Percentiles rank a stretch among this genome's conserved stretches.
These are phyloP conservation scores for Microtus agrestis DNA, from an alignment of 2,797 vertebrate genomes.

Conservation along the genomic window DNA sequence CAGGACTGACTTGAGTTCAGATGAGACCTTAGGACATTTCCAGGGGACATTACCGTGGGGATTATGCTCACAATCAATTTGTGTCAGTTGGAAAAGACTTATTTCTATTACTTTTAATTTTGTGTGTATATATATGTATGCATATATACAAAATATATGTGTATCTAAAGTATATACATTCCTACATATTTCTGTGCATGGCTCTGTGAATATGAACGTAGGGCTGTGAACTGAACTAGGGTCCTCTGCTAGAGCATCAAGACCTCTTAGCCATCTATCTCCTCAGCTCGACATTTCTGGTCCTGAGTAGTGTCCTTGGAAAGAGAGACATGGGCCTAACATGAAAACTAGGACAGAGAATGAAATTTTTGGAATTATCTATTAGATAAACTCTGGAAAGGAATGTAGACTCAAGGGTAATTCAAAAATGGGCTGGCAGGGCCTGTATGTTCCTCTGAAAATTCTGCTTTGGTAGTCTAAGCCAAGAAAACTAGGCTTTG, in stretches of 20 bases:
- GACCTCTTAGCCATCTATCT: not conserved
- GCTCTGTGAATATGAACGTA: too few relatives aligned
- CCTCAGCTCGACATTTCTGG: not conserved
- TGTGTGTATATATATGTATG: not conserved
- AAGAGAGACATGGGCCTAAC: not conserved
- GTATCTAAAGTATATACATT: not conserved
- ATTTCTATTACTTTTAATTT: not conserved
- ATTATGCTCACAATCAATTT: not conserved
- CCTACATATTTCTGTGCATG: not conserved
- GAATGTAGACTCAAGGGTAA: not conserved
- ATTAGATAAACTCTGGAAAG: not conserved
- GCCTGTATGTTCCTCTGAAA: not conserved
- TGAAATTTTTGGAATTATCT: not conserved
- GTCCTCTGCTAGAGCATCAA: not conserved
- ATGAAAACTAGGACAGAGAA: not conserved
- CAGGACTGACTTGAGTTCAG: not conserved
- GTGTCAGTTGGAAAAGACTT: not conserved
- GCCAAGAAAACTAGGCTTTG: not conserved
- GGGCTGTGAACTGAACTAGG: not conserved
- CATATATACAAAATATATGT: not conserved
- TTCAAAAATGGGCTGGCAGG: not conserved
- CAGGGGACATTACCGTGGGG: not conserved
- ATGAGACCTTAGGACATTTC: not conserved
- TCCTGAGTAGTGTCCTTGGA: not conserved
- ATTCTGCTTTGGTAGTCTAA: not conserved